Percentiles rank a stretch among this genome's conserved stretches.
Conservation (phyloP, 2,113 vertebrate species). For the Corythornis madagascariensis region DNA sequence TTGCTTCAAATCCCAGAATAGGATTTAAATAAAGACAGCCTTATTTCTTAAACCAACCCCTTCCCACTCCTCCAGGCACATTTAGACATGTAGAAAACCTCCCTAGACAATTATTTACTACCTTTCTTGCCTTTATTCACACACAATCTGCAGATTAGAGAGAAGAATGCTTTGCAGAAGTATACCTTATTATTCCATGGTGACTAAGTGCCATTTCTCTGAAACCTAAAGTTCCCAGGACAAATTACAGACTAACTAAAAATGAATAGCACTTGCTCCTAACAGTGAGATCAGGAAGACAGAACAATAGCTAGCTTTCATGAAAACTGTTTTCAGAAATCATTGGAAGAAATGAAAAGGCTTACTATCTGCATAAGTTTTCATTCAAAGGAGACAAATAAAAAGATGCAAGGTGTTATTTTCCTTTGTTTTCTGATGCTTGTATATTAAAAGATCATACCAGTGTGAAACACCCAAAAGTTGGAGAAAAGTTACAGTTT, state of each 20-base stretch:
- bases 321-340: not conserved
- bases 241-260: not conserved
- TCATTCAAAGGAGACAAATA: not conserved
- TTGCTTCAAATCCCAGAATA: not conserved
- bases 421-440: not conserved
- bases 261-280: not conserved
- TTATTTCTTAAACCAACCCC: not conserved
- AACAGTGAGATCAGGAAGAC: not conserved
- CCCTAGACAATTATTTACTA: slow-evolving; percentile 39
- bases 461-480: not conserved
- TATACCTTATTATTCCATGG: not conserved
- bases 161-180: not conserved
- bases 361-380: not conserved
- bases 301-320: not conserved
- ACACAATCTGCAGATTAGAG: not conserved
- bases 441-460: not conserved
- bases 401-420: not conserved
- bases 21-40: slow-evolving; percentile 15
- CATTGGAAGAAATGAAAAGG: not conserved
- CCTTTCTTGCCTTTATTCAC: not conserved
- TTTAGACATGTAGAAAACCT: slow-evolving; percentile 19
- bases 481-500: not conserved
- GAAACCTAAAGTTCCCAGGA: not conserved
- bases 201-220: not conserved
- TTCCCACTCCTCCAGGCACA: not conserved